Evolutionary conservation across 2,113 vertebrate species (phyloP), one percentile per base, ranked within the genome.

Genomic region (Brienomyrus brachyistius): DNA sequence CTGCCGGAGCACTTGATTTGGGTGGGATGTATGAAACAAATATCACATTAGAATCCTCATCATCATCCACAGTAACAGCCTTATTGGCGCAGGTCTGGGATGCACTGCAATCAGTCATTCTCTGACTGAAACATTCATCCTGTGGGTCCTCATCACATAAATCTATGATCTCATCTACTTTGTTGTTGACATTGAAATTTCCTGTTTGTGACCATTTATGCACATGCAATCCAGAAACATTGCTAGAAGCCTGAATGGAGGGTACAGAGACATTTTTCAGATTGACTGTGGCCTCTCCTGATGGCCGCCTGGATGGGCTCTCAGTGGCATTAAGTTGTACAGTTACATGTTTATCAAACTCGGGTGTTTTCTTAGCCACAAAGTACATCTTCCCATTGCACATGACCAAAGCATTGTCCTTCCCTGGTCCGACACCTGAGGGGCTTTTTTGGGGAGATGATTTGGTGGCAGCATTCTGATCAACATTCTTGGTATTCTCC

Each of bases 311-410:
- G 27, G 88, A 21, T 3, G 51, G 23, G 50, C 48, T 11, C 48
- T 66, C 54, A 43, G 74, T 70, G 35, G 10, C 51, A 52, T 59
- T 88, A 40, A 88, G 77, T 15, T 54, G 23, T 40, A 35, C 19
- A 27, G 80, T 23, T 8, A 50, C 74, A 0, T 8, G 11, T 51
- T n/a, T 43, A 56, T 40, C 3, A 52, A 90, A 89, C 90, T 92
- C 94, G 31, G 93, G 92, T 15, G 93, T 94, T 92, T 93, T 96
- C 92, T 95, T 97, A 90, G 96, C 94, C 92, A 97, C 93, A 17
- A 97, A 92, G 92, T 96, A 98, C 56, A 98, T 90, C 66, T 96
- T 98, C 54, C 96, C 96, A 35, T 97, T 96, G 94, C 92, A 97
- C 95, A 97, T 95, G 85, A 99, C 94, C 88, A 97, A 92, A 56